Base-by-base conservation (phyloP, 2,888 invertebrate species). In the Gerris lacustris region DNA sequence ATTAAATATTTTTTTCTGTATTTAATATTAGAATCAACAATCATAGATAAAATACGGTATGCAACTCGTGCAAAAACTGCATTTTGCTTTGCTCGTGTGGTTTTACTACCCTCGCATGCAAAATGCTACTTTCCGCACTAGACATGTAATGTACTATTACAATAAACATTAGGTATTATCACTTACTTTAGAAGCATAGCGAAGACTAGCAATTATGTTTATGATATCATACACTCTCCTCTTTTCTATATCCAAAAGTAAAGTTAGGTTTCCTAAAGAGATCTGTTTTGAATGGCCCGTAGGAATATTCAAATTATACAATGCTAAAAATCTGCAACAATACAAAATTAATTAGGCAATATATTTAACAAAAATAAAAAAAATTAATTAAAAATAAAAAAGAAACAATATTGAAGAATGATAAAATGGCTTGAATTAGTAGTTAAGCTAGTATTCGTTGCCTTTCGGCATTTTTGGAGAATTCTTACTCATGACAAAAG, bases 141-240 rank as follows among this genome's bases (percentile, higher is more conserved):
- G n/a, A n/a, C n/a, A n/a, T n/a, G n/a, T n/a, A n/a, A n/a, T n/a
- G n/a, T n/a, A n/a, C n/a, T n/a, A n/a, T n/a, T n/a, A n/a, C n/a
- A n/a, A 6, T 63, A 45, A 11, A 17, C 15, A 4, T 47, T 6
- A n/a, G 6, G 0, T 63, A n/a, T 64, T 1, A 47, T 5, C 62
- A 47, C 66, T 68, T 72, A 78, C 77, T 77, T 86, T 85, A 55
- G 86, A 85, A 71, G 88, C 86, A 81, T 88, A 87, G 76, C 88
- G 86, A 78, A 89, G 84, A 76, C 88, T 87, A 79, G 88, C 88
- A 73, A 88, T 79, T 70, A 89, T 87, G 80, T 88, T 89, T 70
- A 89, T 87, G 75, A 89, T 88, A 78, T 89, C 89, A 80, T 89
- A 89, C 80, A 89, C 87, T 76, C 89, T 82, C 55, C 89, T 81